Conservation (phyloP, 2,797 vertebrate genomes). For the Falco concolor region DNA sequence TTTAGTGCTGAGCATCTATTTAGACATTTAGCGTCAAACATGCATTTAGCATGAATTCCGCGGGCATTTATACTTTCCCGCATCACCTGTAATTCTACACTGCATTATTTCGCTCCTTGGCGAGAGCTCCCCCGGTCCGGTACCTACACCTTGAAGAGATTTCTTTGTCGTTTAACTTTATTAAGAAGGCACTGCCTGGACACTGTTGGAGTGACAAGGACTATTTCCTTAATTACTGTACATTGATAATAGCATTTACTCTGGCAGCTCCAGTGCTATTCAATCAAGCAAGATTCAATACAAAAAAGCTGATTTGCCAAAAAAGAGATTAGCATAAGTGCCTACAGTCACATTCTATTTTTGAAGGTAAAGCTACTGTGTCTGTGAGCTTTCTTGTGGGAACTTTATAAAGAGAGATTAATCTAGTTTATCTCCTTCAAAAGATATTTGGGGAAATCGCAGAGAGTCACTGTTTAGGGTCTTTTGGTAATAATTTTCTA, state of each 20-base stretch:
- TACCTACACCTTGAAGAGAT: conserved; percentile 54
- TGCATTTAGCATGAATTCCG: not conserved
- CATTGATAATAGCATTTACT: conserved; percentile 76
- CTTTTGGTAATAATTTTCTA: conserved; percentile 24
- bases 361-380: conserved; percentile 72
- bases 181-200: conserved; percentile 69
- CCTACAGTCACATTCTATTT: conserved; percentile 73
- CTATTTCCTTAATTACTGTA: conserved; percentile 77
- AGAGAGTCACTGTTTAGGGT: conserved; percentile 8
- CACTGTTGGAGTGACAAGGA: conserved; percentile 69
- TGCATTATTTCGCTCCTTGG: not conserved
- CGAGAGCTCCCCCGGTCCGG: conserved; percentile 1
- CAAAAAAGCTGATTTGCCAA: conserved; percentile 75
- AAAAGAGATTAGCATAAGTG: conserved; percentile 75
- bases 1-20: conserved; percentile 17
- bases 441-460: conserved; percentile 29
- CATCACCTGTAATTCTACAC: conserved; percentile 9
- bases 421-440: conserved; percentile 60
- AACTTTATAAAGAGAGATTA: conserved; percentile 69
- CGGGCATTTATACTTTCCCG: not conserved
- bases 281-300: conserved; percentile 77
- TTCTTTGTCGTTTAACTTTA: conserved; percentile 74
- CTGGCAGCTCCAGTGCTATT: conserved; percentile 71
- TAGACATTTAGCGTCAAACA: not conserved
- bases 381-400: conserved; percentile 65